phyloP scores from a whole-genome alignment of 2,888 invertebrate genomes.

The Megaustenia siamemsis region DNA sequence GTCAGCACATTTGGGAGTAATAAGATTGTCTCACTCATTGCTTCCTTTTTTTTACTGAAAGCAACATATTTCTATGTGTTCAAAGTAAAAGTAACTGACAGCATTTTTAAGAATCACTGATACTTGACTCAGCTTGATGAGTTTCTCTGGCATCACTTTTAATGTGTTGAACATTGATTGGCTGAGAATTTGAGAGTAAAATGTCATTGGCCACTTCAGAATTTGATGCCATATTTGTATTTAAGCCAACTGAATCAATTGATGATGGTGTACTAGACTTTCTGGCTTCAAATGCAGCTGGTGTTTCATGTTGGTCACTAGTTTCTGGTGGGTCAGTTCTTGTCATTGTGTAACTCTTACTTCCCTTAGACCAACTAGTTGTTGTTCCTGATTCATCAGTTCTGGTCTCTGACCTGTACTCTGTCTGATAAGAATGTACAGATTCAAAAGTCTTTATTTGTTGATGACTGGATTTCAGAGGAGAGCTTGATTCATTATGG shows the following conservation, averaged over 20 bases:
- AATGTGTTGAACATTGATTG: background rate
- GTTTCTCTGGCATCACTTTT: background rate
- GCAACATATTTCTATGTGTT: too few species aligned
- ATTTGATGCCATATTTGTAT: conserved; percentile 50
- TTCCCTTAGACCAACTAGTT: conserved; percentile 31
- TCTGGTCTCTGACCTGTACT: conserved; percentile 15
- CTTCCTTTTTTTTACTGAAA: too few species aligned
- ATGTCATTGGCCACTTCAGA: conserved; percentile 11
- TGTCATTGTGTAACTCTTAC: conserved; percentile 1
- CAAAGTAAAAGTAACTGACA: too few species aligned
- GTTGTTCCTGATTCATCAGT: conserved; percentile 28
- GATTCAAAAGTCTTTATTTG: background rate
- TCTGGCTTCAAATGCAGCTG: background rate
- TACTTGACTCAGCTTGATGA: background rate
- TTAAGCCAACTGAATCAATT: conserved; percentile 59
- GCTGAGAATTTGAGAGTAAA: background rate
- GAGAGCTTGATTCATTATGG: background rate
- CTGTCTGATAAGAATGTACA: background rate
- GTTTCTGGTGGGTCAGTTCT: conserved; percentile 5
- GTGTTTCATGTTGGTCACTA: background rate
- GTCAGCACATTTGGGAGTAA: too few species aligned
- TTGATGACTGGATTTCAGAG: background rate
- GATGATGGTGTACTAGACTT: conserved; percentile 57
- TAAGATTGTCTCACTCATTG: too few species aligned
- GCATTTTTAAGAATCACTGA: too few species aligned